Evolutionary conservation across 2,113 vertebrate genomes (phyloP).

Genomic region (Aegypius monachus): DNA sequence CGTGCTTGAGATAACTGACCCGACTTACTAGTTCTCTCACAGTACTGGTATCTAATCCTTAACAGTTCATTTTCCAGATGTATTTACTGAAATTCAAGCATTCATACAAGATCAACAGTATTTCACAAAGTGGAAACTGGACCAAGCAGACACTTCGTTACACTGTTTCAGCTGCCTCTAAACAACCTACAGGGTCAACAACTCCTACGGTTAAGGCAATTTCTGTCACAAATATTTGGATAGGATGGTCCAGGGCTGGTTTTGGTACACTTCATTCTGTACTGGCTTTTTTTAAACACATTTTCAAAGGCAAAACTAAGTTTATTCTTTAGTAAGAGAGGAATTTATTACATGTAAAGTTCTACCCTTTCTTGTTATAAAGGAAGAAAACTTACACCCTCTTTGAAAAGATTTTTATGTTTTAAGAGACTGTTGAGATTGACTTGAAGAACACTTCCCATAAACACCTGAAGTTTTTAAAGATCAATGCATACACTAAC

Average conservation of each 20-base stretch:
- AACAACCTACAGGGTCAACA: background rate
- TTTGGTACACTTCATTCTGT: background rate
- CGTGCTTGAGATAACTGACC: background rate
- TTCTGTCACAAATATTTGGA: background rate
- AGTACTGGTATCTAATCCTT: background rate
- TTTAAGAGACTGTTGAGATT: constrained; percentile 41
- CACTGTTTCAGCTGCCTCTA: background rate
- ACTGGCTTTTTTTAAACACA: background rate
- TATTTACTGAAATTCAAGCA: too few relatives aligned
- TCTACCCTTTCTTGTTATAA: background rate
- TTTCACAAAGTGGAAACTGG: background rate
- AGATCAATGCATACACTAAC: background rate
- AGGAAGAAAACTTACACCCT: background rate
- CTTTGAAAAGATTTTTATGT: background rate
- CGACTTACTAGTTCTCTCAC: background rate
- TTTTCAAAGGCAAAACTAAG: background rate
- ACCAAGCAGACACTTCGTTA: background rate
- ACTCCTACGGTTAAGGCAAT: background rate
- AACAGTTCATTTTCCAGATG: background rate
- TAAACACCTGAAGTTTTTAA: background rate
- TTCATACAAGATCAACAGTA: background rate
- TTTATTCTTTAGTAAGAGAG: background rate
- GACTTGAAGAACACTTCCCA: constrained; percentile 32
- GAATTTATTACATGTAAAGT: background rate
- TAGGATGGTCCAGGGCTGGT: background rate